Evolutionary conservation across 2,113 vertebrate species (phyloP).

Genomic region (Lophius piscatorius): DNA sequence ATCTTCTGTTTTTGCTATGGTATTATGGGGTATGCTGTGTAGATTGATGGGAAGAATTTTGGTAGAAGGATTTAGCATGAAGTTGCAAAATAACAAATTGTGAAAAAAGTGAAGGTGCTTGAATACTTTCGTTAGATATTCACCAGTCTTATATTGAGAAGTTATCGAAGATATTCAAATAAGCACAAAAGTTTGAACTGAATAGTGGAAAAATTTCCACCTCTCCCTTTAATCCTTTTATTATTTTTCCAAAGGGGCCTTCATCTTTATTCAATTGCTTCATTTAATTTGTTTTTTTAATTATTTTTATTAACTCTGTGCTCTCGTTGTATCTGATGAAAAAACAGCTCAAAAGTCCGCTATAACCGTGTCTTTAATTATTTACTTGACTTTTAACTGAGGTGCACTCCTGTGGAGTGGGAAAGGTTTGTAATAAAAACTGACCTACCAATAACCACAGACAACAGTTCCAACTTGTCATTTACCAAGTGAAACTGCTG

Average conservation of each 20-base stretch:
- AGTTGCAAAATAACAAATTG: too few species aligned
- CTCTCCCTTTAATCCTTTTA: background rate
- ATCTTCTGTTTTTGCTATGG: too few species aligned
- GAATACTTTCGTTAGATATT: too few species aligned
- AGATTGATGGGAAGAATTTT: too few species aligned
- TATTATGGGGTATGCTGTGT: too few species aligned
- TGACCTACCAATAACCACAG: background rate
- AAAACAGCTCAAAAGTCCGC: conserved; percentile 9
- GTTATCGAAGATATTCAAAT: too few species aligned
- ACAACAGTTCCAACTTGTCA: conserved; percentile 17
- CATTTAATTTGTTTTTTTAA: background rate
- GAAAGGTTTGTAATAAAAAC: background rate
- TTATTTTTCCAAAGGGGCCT: background rate
- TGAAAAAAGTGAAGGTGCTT: too few species aligned
- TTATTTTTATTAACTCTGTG: background rate
- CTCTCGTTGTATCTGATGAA: background rate
- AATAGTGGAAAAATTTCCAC: too few species aligned
- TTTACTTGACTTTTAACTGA: conserved; percentile 11
- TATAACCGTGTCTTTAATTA: conserved; percentile 17
- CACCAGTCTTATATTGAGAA: too few species aligned
- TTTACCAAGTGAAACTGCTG: conserved; percentile 34
- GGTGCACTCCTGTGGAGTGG: background rate
- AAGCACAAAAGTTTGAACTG: too few species aligned
- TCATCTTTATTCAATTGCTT: background rate
- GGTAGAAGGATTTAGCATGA: too few species aligned